Evolutionary conservation across 1,140 invertebrate genomes (phyloP), one percentile per base, ranked within the genome.

Genomic region (Tetragnatha versicolor): DNA sequence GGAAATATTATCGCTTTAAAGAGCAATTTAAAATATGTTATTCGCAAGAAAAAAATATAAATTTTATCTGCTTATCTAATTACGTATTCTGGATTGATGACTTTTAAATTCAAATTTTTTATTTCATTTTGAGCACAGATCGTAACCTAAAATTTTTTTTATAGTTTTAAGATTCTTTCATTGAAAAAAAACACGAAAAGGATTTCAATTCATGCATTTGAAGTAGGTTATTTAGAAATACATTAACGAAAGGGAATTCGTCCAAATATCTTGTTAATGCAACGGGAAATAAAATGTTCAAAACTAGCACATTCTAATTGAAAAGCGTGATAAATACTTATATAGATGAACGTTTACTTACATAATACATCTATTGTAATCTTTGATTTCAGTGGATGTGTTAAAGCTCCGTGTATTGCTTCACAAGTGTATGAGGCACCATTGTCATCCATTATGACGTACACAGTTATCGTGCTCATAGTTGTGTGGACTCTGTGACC

Each of bases 361-460:
- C 94, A 96, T 84, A 95, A 88, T 69, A 97, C 94, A 83, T 93
- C 95, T 20, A 97, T 90, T 81, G 92, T 91, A 14, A 97, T 91
- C 12, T 91, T 92, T n/a, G 92, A 90, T 79, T 91, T 89, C 82
- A 93, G 91, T 47, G 91, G 87, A 22, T 81, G 70, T n/a, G 90
- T 89, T 17, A 97, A 87, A 0, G 94, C 94, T 82, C 92, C 91
- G 84, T 97, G 95, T 81, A 89, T 90, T 7, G 94, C 95, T 85
- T 96, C 93, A 85, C 96, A 98, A 0, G 93, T 93, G 84, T 95
- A 96, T 81, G 92, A 90, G 37, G 92, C 92, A 81, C 92, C 92
- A 84, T 97, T 95, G 86, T 98, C 96, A 78, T 95, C 92, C 0
- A 93, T 87, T 7, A 91, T 91, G 1, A 94, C 93, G 80, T 91